These are phyloP conservation scores for Hemitrygon akajei DNA, from an alignment of 2,797 vertebrate species.

Conservation along the genomic window DNA sequence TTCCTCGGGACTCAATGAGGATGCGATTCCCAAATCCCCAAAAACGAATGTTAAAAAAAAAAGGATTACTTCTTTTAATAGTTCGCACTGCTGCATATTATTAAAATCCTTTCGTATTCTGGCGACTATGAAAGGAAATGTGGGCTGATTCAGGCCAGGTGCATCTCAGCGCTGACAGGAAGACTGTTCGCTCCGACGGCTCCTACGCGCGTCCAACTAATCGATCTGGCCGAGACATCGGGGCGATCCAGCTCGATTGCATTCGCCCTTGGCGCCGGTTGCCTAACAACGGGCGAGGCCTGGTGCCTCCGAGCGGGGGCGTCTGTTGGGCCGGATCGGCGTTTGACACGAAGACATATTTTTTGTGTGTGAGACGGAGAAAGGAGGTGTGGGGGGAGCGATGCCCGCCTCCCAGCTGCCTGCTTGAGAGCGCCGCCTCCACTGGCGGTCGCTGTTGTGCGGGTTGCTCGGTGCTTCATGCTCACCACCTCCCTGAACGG, in stretches of 20 bases:
- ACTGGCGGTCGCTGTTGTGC: slow-evolving; percentile 15
- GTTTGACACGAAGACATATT: slow-evolving; percentile 28
- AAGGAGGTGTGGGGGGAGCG: too few species aligned
- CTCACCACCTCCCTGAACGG: not conserved
- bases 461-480: not conserved
- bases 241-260: not conserved
- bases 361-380: too few species aligned
- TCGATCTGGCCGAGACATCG: not conserved
- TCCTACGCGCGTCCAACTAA: not conserved
- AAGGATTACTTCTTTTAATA: too few species aligned
- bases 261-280: not conserved
- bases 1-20: too few species aligned
- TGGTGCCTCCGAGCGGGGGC: not conserved
- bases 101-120: too few species aligned
- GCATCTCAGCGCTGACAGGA: too few species aligned
- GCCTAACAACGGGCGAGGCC: slow-evolving; percentile 13
- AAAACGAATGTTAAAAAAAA: too few species aligned
- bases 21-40: too few species aligned
- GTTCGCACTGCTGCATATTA: too few species aligned
- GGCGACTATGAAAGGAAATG: too few species aligned
- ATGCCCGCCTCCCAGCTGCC: not conserved
- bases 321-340: not conserved
- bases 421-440: not conserved
- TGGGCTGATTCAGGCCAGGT: too few species aligned
- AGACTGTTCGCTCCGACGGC: too few species aligned